Percentiles rank a stretch among this genome's conserved stretches.
phyloP scores from a whole-genome alignment of 2,797 vertebrate genomes.

The Enteromius unitaeniatus region DNA sequence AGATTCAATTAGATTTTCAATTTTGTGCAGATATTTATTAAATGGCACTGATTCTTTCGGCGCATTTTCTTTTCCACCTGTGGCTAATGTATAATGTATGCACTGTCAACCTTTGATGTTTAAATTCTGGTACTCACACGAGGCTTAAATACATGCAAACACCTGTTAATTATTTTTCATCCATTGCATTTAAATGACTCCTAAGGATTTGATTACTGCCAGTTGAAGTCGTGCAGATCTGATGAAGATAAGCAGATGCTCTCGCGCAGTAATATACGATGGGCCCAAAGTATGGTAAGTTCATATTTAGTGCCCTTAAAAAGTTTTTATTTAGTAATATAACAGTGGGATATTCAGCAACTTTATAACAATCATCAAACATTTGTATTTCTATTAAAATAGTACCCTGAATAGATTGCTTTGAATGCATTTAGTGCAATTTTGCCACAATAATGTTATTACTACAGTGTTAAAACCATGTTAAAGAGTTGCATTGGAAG shows the following conservation, averaged over 20 bases:
- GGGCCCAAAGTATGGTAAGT: background rate
- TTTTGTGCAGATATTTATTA: constrained; percentile 24
- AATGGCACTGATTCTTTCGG: constrained; percentile 1
- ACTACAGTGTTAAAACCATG: background rate
- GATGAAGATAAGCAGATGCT: constrained; percentile 21
- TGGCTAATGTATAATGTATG: constrained; percentile 39
- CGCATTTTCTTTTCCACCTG: constrained; percentile 32
- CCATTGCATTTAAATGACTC: constrained; percentile 36
- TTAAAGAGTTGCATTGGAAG: background rate
- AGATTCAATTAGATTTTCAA: constrained; percentile 33
- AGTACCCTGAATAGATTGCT: background rate
- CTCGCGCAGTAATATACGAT: background rate
- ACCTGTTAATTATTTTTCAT: constrained; percentile 43
- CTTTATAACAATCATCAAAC: background rate
- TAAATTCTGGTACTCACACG: constrained; percentile 27
- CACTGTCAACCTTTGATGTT: constrained; percentile 35
- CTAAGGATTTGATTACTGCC: constrained; percentile 21
- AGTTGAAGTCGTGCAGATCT: constrained; percentile 12
- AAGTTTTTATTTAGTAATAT: background rate
- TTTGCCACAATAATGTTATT: background rate
- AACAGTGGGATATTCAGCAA: background rate
- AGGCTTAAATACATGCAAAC: constrained; percentile 48
- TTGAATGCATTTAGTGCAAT: background rate
- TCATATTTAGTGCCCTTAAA: background rate
- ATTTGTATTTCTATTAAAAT: background rate